Evolutionary conservation across 64 coral and sea anemone genomes (phyloP).

Genomic region (Stichodactyla helianthus): DNA sequence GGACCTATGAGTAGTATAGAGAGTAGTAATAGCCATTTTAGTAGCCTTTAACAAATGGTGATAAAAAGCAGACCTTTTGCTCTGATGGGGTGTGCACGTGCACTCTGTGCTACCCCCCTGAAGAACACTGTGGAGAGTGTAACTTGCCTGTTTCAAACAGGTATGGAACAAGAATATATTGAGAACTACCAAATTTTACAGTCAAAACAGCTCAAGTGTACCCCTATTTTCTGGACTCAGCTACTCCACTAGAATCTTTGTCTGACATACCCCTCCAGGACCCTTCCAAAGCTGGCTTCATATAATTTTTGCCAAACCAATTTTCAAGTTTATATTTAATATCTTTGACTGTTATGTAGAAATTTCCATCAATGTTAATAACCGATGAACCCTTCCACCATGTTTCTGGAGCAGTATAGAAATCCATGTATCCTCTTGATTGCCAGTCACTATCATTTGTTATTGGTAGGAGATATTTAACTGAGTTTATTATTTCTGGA

Average conservation of each 20-base stretch:
- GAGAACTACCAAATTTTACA: too few species aligned
- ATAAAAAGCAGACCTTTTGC: too few species aligned
- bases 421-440: constrained; percentile 62
- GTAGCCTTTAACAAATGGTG: too few species aligned
- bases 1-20: too few species aligned
- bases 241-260: not conserved
- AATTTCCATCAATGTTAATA: constrained; percentile 49
- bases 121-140: constrained; percentile 30
- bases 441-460: constrained; percentile 19
- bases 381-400: constrained; percentile 49
- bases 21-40: too few species aligned
- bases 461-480: constrained; percentile 30
- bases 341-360: constrained; percentile 54
- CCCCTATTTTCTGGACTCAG: too few species aligned
- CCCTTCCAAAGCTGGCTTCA: not conserved
- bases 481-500: constrained; percentile 23
- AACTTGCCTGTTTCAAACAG: not conserved
- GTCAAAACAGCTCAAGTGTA: too few species aligned
- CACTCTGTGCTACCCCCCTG: too few species aligned
- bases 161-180: not conserved
- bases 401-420: constrained; percentile 40
- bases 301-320: constrained; percentile 49
- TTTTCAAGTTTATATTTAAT: constrained; percentile 41
- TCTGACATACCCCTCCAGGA: not conserved
- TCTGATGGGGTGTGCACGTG: too few species aligned